Evolutionary conservation across 2,113 vertebrate genomes (phyloP).

Genomic region (Cnemophilus loriae): DNA sequence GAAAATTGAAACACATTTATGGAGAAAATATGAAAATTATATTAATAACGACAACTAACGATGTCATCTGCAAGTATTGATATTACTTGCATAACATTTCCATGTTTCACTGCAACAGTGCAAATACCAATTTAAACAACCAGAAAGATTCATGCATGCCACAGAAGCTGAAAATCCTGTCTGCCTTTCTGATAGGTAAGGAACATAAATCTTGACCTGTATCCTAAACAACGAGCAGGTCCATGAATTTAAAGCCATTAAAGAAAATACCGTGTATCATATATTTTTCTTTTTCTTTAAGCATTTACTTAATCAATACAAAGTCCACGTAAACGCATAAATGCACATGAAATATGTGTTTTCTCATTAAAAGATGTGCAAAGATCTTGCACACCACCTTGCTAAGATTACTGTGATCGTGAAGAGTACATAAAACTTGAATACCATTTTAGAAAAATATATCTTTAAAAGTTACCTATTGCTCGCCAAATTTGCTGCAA

Average conservation of each 20-base stretch:
- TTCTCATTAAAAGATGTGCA: not conserved
- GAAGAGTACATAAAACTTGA: not conserved
- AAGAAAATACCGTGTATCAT: not conserved
- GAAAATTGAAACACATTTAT: not conserved
- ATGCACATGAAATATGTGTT: rapidly evolving
- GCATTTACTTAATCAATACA: not conserved
- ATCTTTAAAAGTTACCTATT: not conserved
- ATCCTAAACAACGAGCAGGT: not conserved
- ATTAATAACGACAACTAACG: not conserved
- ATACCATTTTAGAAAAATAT: not conserved
- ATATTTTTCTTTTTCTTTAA: not conserved
- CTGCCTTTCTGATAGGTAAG: not conserved
- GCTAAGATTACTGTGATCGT: not conserved
- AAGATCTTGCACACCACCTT: not conserved
- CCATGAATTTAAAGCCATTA: not conserved
- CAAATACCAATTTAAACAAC: not conserved
- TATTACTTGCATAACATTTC: not conserved
- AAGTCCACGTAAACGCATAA: not conserved
- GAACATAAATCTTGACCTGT: not conserved
- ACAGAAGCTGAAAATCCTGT: not conserved
- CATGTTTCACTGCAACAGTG: not conserved
- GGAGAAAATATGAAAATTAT: not conserved
- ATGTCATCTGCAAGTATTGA: not conserved
- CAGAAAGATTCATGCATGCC: not conserved
- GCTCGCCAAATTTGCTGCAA: not conserved